Base-by-base conservation (phyloP, 2,113 vertebrate genomes). In the Saccopteryx leptura region DNA sequence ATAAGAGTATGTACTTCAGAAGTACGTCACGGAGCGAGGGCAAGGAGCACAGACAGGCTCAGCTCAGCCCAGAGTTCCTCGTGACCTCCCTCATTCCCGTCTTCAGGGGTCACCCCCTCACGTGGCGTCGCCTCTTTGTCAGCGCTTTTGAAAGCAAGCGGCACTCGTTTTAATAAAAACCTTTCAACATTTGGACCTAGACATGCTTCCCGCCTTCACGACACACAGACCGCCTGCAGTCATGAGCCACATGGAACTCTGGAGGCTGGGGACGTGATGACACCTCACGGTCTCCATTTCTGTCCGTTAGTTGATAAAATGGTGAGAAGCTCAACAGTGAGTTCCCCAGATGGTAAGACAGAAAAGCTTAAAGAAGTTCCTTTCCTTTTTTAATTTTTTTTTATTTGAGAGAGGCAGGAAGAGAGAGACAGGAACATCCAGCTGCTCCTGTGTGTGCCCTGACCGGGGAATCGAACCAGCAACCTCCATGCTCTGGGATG, bases 81-180 rank as follows among this genome's bases (percentile, higher is more conserved):
- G 9, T 19, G 63, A 31, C 66, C 1, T 58, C 5, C 56, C 76
- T 93, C 26, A 56, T 54, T 75, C 33, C 52, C 48, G 19, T 92
- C 76, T 79, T 94, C 54, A 80, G 60, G 21, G 74, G 54, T 87
- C 69, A 75, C 33, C 56, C 81, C 71, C 63, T 87, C 48, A 39
- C 18, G 46, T 46, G 48, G 7, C 66, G 92, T 81, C 76, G 39
- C 7, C 31, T 63, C n/a, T 85, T 93, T 58, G 63, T 84, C 56
- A 81, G n/a, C n/a, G 75, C 39, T 85, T 96, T 84, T 48, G 31
- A 95, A 93, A 95, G 87, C 79, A 96, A 72, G 63, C 28, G 86
- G 82, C 65, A 88, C 65, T 96, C 33, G 72, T 48, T 93, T 93
- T 82, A 63, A 84, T 50, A 72, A 75, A 75, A 60, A 76, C 82